Evolutionary conservation across 1,140 invertebrate species (phyloP), one percentile per base, ranked within the genome.

Genomic region (Tyrophagus putrescentiae): DNA sequence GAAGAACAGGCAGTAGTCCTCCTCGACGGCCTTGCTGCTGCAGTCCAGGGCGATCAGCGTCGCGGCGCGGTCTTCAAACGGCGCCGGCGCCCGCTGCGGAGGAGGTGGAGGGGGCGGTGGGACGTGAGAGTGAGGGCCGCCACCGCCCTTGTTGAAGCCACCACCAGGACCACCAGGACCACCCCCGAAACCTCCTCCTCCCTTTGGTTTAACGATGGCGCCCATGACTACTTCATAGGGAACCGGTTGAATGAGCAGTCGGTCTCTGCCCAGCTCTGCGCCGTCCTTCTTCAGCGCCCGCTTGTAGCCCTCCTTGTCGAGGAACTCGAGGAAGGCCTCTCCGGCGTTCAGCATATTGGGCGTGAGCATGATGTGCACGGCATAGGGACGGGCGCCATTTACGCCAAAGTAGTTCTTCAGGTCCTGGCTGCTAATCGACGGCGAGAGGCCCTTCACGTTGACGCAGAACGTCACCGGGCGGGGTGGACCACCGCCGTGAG

Each of bases 1-100:
- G 66, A 96, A 92, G 68, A 92, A 92, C 0, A 81, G 76, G 41
- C 93, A 74, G 57, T 95, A 89, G 62, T 96, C 89, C 52, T 87
- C 82, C 9, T 89, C 81, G 5, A 80, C 79, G 0, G 88, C 86
- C 59, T 83, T 80, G 70, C 84, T 91, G 0, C 88, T 87, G 0
- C 94, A 80, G 70, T 94, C 94, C 66, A 84, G 81, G 66, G 90
- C 73, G 0, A 79, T 79, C 0, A 94, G 72, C 0, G 90, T 84
- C 69, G 86, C 91, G 7, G 86, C 85, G 1, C 82, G 83, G 39
- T 80, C 79, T 3, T 80, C 82, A 29, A 64, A 59, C 23, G 44
- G 28, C 39, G 61, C 45, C 50, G 21, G 32, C 28, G 21, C 23
- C 28, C 42, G 28, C 18, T 34, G 21, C 3, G 28, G 41, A 25